phyloP scores from a whole-genome alignment of 2,113 vertebrate genomes.

The Perccottus glenii region DNA sequence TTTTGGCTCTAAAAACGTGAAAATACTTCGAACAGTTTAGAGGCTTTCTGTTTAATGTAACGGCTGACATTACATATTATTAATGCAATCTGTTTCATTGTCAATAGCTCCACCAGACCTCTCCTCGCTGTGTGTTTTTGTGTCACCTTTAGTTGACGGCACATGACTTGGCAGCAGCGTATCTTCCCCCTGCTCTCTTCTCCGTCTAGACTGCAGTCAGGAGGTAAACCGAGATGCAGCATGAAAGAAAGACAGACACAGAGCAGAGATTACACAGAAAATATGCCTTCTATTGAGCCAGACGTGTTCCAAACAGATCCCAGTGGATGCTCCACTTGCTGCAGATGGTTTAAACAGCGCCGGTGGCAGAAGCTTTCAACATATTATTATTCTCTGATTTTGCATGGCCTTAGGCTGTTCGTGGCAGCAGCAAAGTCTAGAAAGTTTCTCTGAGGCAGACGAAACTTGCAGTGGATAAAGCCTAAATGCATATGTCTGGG shows the following conservation, averaged over 20 bases:
- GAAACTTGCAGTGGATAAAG: not conserved
- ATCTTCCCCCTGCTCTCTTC: slow-evolving; percentile 31
- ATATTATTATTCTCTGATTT: slow-evolving; percentile 38
- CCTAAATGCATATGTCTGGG: not conserved
- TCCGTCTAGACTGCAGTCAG: slow-evolving; percentile 57
- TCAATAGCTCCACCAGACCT: slow-evolving; percentile 43
- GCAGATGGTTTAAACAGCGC: slow-evolving; percentile 64
- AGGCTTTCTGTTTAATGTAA: not conserved
- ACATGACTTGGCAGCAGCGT: slow-evolving; percentile 51
- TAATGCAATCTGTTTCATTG: not conserved
- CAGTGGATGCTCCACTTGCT: slow-evolving; percentile 49
- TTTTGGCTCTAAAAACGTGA: not conserved
- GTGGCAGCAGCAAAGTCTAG: not conserved
- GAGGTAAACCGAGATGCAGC: slow-evolving; percentile 47
- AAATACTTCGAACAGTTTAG: not conserved
- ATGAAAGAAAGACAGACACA: slow-evolving; percentile 34
- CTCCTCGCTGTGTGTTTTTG: slow-evolving; percentile 24
- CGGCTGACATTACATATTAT: not conserved
- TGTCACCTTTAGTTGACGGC: slow-evolving; percentile 45
- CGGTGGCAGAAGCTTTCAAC: slow-evolving; percentile 34
- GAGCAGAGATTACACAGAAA: slow-evolving; percentile 29
- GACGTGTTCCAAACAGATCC: slow-evolving; percentile 51
- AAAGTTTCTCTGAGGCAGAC: too few species aligned
- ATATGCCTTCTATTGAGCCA: slow-evolving; percentile 38
- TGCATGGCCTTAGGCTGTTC: slow-evolving; percentile 11